Conservation (phyloP, 2,888 invertebrate species). For the Gymnoscelis rufifasciata region DNA sequence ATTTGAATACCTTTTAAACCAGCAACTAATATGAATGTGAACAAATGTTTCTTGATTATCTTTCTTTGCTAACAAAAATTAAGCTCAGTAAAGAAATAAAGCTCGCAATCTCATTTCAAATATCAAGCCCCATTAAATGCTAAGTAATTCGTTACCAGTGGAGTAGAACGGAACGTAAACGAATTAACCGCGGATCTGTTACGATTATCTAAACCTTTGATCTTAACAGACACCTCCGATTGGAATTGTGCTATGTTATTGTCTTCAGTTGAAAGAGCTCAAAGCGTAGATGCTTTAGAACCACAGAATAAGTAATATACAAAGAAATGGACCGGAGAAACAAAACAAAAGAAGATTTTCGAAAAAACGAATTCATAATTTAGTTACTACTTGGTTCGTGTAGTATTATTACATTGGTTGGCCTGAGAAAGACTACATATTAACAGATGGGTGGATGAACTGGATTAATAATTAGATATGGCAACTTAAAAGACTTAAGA, state of each 20-base stretch:
- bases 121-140: constrained; percentile 18
- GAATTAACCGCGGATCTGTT: constrained; percentile 23
- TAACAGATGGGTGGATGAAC: too few relatives aligned
- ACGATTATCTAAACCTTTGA: constrained; percentile 25
- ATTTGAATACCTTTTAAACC: too few relatives aligned
- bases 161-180: constrained; percentile 21
- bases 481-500: too few relatives aligned
- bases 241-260: constrained; percentile 12
- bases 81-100: too few relatives aligned
- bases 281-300: not conserved
- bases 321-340: too few relatives aligned
- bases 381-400: not conserved
- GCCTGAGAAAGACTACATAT: too few relatives aligned
- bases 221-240: constrained; percentile 13
- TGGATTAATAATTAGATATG: too few relatives aligned
- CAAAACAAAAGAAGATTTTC: not conserved
- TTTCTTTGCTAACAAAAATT: too few relatives aligned
- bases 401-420: not conserved
- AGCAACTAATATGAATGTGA: too few relatives aligned
- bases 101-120: constrained; percentile 9
- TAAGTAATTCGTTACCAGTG: constrained; percentile 19
- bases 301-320: not conserved
- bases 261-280: constrained; percentile 13
- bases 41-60: too few relatives aligned
- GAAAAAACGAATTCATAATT: not conserved